Evolutionary conservation across 2,797 vertebrate species (phyloP).

Genomic region (Spondyliosoma cantharus): DNA sequence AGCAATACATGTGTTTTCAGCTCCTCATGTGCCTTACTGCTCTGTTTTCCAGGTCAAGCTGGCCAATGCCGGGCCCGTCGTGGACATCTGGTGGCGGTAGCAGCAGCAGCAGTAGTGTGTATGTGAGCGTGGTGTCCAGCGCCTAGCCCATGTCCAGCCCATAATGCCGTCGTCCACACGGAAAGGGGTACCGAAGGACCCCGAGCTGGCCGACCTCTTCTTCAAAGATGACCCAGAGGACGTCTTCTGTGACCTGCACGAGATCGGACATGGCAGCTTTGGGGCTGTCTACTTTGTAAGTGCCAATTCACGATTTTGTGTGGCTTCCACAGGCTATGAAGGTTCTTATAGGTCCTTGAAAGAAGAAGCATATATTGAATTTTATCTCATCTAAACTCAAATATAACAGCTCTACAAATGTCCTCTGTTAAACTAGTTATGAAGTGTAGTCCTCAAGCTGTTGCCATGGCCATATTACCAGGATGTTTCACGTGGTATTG

Average conservation of each 20-base stretch:
- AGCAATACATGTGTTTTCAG: not conserved
- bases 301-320: constrained; percentile 32
- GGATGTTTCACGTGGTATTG: not conserved
- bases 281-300: constrained; percentile 99
- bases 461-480: not conserved
- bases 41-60: constrained; percentile 83
- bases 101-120: constrained; percentile 78
- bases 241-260: constrained; percentile 96
- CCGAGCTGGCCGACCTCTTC: constrained; percentile 93
- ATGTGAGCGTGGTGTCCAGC: constrained; percentile 76
- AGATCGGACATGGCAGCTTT: constrained; percentile 99
- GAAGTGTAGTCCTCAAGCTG: not conserved
- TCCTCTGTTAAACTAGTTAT: not conserved
- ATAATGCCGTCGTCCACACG: constrained; percentile 89
- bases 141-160: constrained; percentile 78
- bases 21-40: not conserved
- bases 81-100: constrained; percentile 78
- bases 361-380: not conserved
- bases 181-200: constrained; percentile 93
- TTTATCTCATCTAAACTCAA: not conserved
- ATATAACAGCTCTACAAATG: not conserved
- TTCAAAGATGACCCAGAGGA: constrained; percentile 98
- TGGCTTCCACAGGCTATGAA: not conserved
- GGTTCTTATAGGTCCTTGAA: not conserved
- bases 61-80: constrained; percentile 82